Evolutionary conservation across 64 coral and sea anemone species (phyloP).

Genomic region (Porites lutea): DNA sequence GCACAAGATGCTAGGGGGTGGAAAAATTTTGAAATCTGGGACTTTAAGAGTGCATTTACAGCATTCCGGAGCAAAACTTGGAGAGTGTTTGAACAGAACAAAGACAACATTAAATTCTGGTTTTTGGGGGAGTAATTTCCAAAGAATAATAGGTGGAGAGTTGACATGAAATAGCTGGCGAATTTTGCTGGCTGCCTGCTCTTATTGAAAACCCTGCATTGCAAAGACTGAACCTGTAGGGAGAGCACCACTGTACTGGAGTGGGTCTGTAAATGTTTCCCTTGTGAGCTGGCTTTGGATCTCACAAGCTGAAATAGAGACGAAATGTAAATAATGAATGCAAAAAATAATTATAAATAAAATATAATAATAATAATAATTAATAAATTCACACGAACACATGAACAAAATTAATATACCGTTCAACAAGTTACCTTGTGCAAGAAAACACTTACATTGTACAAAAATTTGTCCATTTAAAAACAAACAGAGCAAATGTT

Average conservation of each 20-base stretch:
- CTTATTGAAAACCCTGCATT: not conserved
- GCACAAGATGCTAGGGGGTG: too few relatives aligned
- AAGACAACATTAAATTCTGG: too few relatives aligned
- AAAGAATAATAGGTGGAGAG: too few relatives aligned
- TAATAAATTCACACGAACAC: not conserved
- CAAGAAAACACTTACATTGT: not conserved
- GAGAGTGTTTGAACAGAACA: too few relatives aligned
- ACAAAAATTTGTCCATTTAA: not conserved
- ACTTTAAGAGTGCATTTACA: too few relatives aligned
- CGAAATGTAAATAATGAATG: not conserved
- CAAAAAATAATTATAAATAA: not conserved
- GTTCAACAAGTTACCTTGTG: not conserved
- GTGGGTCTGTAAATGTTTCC: constrained; percentile 94
- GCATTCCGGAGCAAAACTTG: too few relatives aligned
- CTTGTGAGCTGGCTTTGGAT: constrained; percentile 80
- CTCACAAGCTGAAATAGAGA: constrained; percentile 81
- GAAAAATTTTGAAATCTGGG: too few relatives aligned
- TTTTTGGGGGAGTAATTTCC: too few relatives aligned
- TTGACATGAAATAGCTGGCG: too few relatives aligned
- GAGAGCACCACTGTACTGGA: constrained; percentile 95
- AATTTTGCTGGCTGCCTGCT: too few relatives aligned
- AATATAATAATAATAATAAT: not conserved
- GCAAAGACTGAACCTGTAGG: constrained; percentile 73
- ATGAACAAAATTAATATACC: not conserved
- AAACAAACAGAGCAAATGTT: too few relatives aligned